Percentiles rank a stretch among this genome's conserved stretches.
These are phyloP conservation scores for Clarias batrachus DNA, from an alignment of 2,113 vertebrate species.

Conservation along the genomic window DNA sequence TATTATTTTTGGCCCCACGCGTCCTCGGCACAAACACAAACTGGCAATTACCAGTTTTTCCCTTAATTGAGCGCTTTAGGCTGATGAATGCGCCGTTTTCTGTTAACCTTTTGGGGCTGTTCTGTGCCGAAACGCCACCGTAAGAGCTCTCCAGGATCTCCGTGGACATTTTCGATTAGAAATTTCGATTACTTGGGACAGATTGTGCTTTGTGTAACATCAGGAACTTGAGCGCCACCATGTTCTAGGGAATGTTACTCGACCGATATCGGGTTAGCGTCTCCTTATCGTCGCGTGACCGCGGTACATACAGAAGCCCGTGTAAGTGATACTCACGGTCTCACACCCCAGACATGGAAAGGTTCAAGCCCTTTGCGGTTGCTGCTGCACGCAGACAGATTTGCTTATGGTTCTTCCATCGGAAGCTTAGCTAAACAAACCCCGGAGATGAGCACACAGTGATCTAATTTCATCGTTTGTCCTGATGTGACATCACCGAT, in stretches of 20 bases:
- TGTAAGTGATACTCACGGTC: background rate
- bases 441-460: background rate
- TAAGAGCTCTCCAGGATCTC: background rate
- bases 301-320: background rate
- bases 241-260: background rate
- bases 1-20: background rate
- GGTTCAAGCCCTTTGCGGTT: conserved; percentile 2
- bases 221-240: too few species aligned
- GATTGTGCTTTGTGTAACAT: background rate
- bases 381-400: background rate
- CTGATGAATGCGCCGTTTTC: background rate
- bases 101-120: conserved; percentile 8
- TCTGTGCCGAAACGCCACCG: background rate
- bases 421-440: background rate
- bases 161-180: conserved; percentile 6
- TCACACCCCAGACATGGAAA: background rate
- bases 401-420: background rate
- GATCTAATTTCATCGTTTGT: background rate
- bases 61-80: background rate
- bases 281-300: background rate
- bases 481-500: background rate
- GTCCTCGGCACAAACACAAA: conserved; percentile 30
- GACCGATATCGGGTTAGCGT: too few species aligned
- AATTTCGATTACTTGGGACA: background rate
- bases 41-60: conserved; percentile 17